phyloP scores from a whole-genome alignment of 1,140 invertebrate species.

The Drosophila albomicans region DNA sequence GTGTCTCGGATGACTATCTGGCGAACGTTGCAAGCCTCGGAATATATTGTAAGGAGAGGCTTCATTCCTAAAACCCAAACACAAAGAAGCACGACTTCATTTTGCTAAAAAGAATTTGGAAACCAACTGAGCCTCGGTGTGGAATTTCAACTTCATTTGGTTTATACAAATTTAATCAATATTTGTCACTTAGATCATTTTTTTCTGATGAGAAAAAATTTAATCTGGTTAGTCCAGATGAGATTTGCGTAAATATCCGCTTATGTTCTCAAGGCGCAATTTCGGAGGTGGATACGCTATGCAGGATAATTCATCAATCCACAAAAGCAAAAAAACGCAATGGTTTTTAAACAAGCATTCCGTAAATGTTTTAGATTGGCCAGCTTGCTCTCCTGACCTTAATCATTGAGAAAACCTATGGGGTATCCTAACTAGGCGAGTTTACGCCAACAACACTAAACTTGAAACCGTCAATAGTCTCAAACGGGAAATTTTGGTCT shows the following conservation, averaged over 20 bases:
- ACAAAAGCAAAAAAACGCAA: neutral
- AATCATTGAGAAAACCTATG: neutral
- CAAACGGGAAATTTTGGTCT: slow-evolving; percentile 6
- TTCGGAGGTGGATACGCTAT: neutral
- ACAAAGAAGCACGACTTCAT: neutral
- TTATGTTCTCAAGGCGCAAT: neutral
- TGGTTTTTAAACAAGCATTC: neutral
- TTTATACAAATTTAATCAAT: neutral
- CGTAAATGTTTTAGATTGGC: slow-evolving; percentile 2
- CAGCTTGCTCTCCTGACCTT: neutral
- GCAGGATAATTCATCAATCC: neutral
- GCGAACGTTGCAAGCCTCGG: neutral
- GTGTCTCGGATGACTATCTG: neutral
- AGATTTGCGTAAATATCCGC: neutral
- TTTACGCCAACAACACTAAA: neutral
- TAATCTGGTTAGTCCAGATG: neutral
- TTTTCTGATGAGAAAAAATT: neutral
- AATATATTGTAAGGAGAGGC: neutral
- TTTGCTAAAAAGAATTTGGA: neutral
- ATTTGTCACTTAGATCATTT: neutral
- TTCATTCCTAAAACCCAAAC: neutral
- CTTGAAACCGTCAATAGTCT: neutral
- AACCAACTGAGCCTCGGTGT: neutral
- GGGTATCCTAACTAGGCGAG: slow-evolving; percentile 1
- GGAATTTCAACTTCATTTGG: neutral